Evolutionary conservation across 2,888 invertebrate species (phyloP).

Genomic region (Achlya flavicornis): DNA sequence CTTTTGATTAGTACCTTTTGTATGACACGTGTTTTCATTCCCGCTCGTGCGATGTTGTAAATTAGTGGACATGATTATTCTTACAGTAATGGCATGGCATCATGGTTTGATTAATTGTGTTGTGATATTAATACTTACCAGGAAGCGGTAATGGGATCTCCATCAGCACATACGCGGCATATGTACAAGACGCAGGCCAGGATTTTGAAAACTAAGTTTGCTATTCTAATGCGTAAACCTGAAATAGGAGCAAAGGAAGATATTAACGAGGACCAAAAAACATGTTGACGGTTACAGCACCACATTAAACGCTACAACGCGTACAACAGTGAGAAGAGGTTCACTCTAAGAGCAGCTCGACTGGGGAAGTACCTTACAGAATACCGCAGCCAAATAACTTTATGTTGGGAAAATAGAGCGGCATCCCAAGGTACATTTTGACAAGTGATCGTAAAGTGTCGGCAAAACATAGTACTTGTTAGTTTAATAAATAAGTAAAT

Average conservation of each 20-base stretch:
- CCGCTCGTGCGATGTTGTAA: not conserved
- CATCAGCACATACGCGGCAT: slow-evolving; percentile 95
- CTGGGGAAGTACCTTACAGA: too few species aligned
- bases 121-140: slow-evolving; percentile 86
- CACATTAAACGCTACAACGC: too few species aligned
- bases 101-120: not conserved
- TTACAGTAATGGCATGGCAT: not conserved
- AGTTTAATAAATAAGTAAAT: too few species aligned
- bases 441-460: too few species aligned
- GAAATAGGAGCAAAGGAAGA: slow-evolving; percentile 60
- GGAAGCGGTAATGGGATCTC: slow-evolving; percentile 92
- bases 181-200: slow-evolving; percentile 98
- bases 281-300: not conserved
- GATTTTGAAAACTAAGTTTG: slow-evolving; percentile 98
- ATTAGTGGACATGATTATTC: not conserved
- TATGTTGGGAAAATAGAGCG: too few species aligned
- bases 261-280: not conserved
- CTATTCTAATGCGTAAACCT: slow-evolving; percentile 99
- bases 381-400: too few species aligned
- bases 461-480: too few species aligned
- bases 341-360: too few species aligned
- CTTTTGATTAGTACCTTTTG: not conserved
- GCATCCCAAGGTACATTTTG: too few species aligned
- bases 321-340: too few species aligned
- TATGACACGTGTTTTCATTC: not conserved